A percentile compares a stretch with the other conserved stretches of the same genome.
Evolutionary conservation across 2,888 invertebrate genomes (phyloP).

Genomic region (Andrena minutula): DNA sequence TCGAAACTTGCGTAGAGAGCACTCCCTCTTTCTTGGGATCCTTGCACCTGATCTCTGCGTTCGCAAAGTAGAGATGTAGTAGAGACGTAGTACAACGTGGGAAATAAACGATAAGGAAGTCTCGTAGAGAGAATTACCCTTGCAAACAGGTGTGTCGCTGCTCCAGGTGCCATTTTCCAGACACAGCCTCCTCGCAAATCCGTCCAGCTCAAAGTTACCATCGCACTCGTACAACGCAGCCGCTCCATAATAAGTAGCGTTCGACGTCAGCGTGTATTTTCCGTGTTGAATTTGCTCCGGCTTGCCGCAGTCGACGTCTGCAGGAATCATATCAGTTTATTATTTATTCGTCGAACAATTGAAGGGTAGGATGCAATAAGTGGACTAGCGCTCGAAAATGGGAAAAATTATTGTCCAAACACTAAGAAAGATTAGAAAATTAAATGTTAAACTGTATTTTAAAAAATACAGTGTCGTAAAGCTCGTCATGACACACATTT

Average conservation of each 20-base stretch:
- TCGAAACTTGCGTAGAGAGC: constrained; percentile 87
- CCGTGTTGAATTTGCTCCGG: constrained; percentile 91
- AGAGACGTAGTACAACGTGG: background rate
- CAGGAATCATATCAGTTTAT: constrained; percentile 43
- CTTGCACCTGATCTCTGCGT: constrained; percentile 91
- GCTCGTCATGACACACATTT: too few relatives aligned
- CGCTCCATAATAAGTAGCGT: constrained; percentile 95
- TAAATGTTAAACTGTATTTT: too few relatives aligned
- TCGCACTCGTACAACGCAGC: constrained; percentile 94
- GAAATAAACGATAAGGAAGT: background rate
- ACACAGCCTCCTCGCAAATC: constrained; percentile 93
- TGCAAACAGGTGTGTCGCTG: constrained; percentile 92
- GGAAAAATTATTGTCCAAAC: too few relatives aligned
- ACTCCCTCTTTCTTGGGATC: constrained; percentile 88
- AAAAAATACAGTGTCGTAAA: too few relatives aligned
- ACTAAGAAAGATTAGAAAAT: too few relatives aligned
- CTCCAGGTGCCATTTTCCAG: constrained; percentile 97
- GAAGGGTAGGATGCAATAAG: too few relatives aligned
- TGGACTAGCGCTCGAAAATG: too few relatives aligned
- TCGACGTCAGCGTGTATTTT: constrained; percentile 92
- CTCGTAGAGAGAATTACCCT: constrained; percentile 86
- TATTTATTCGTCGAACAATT: too few relatives aligned
- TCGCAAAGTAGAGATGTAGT: background rate
- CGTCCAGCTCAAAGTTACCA: constrained; percentile 92
- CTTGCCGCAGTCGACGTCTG: constrained; percentile 94